Base-by-base conservation (phyloP, 2,797 vertebrate species). In the Percopsis omiscomaycus region DNA sequence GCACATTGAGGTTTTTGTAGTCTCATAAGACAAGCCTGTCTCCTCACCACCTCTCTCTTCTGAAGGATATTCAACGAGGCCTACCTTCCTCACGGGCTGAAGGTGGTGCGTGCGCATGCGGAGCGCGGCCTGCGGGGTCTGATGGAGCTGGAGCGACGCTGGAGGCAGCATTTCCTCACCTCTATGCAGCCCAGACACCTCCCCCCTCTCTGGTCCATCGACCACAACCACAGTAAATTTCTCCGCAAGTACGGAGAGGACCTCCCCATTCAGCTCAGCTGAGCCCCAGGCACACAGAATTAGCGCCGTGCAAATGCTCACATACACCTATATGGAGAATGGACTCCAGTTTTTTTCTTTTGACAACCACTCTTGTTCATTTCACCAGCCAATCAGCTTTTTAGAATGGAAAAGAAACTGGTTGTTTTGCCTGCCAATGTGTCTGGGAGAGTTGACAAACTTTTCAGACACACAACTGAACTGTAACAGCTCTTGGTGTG, bases 111-210 rank as follows among this genome's bases (percentile, higher is more conserved):
- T 29, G 87, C 83, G 3, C 92, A 93, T 11, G 92, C 93, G 0
- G 75, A 85, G 69, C 88, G 64, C 1, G 97, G 97, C 56, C 92
- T 98, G 62, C 85, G 71, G 4, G 94, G 96, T 53, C 94, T 99
- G 53, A 96, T 99, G 92, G 90, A 92, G 56, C 88, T 99, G 90
- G 98, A 99, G 88, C 91, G 93, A 11, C 93, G 94, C 68, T 99
- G 98, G 98, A 90, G 98, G 55, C 95, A 97, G 84, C 98, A 99
- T 86, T 99, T 99, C 86, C 91, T 99, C 83, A 90, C 91, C 85
- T 89, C 86, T 82, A 99, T 98, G 97, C 90, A 88, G 69, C 98
- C 98, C 2, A 92, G 80, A 27, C 89, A 96, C 86, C 94, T 99
- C 48, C 97, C 97, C 1, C 92, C 94, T 3, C 94, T 96, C 45